phyloP scores from a whole-genome alignment of 2,797 vertebrate species.

The Myotis daubentonii region DNA sequence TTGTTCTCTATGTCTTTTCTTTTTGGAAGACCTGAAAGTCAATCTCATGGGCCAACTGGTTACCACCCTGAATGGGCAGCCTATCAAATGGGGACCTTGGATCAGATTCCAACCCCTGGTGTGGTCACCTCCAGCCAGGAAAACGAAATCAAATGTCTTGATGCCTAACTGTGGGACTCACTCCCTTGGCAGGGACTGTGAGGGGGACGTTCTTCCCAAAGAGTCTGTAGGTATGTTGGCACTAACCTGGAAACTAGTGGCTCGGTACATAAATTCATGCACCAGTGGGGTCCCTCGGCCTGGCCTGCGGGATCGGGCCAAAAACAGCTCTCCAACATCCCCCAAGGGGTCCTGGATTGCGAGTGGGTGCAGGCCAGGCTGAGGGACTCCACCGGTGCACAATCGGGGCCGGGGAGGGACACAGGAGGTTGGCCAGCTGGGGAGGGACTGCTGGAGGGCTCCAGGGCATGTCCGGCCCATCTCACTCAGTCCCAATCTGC shows the following conservation, averaged over 20 bases:
- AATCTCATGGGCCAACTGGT: neutral
- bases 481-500: no score
- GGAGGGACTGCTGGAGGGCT: no score
- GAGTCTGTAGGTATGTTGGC: fast-evolving
- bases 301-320: no score
- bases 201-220: neutral
- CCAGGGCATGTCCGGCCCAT: no score
- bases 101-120: neutral
- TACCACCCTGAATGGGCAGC: neutral
- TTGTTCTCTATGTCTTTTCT: neutral
- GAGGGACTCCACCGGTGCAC: no score
- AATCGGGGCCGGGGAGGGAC: no score
- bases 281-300: no score
- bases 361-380: no score
- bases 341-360: no score
- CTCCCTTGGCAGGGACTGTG: neutral
- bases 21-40: neutral
- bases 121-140: neutral
- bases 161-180: fast-evolving
- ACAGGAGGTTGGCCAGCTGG: no score
- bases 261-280: no score
- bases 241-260: neutral
- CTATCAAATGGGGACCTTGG: neutral
- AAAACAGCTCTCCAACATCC: no score
- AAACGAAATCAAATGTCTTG: neutral